Base-by-base conservation (phyloP, 1,140 invertebrate genomes). In the Drosophila simulans region DNA sequence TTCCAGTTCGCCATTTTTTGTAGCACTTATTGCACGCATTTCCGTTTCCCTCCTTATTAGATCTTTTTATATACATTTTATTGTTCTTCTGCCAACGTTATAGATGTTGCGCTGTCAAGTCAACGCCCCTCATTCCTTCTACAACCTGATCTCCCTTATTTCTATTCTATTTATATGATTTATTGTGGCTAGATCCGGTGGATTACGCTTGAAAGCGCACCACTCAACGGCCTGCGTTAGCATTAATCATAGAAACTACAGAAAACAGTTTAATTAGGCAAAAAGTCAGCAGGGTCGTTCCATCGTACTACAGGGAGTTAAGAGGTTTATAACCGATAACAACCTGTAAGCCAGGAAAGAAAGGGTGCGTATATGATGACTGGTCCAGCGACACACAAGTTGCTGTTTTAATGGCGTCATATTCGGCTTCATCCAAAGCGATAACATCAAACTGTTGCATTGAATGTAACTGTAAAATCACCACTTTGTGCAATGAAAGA, bases 181-280 rank as follows among this genome's bases (percentile, higher is more conserved):
- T 70, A 52, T 70, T 52, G 68, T 71, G 52, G 22, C 68, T 70
- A 35, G 66, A 66, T 66, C 37, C 64, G 48, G 27, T 27, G 46
- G 60, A 68, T 66, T 68, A 68, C 60, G 64, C 62, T 53, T 35
- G 46, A 40, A 17, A 43, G 17, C 27, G 12, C 42, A 48, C 43
- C 34, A 39, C 40, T 17, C 40, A 12, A 13, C 40, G 25, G 43
- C 31, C 34, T 20, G 40, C 60, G 25, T 5, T 40, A 45, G 35
- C 64, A 56, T 57, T 69, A 70, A 37, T 57, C 64, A 49, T 70
- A 57, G 20, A 70, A 52, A 15, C 40, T 45, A 22, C 64, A 49
- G 66, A 70, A 70, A 70, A 64, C 68, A 70, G 43, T 57, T 70
- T 70, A 70, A 70, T 70, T 70, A 70, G 52, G 51, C 68, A 70